Base-by-base conservation (phyloP, 2,888 invertebrate genomes). In the Pterobdella sp. region DNA sequence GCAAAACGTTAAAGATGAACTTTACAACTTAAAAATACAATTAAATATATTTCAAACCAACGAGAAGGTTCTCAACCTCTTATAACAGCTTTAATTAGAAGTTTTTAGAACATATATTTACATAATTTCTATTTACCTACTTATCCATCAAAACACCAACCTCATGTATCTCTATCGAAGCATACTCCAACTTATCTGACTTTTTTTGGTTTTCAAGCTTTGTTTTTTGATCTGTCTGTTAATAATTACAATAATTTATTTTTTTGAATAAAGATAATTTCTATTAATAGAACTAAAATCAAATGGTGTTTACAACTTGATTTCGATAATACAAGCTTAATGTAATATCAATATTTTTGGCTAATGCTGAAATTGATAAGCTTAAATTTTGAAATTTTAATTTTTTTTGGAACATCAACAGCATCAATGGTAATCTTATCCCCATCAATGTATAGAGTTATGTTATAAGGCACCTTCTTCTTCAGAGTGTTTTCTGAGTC, bases 401-500 rank as follows among this genome's bases (percentile, higher is more conserved):
- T 14, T 18, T 42, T 42, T 7, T 42, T 42, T 42, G 42, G 10
- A 14, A 42, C 7, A 42, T 42, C 42, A 42, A 42, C 7, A 7
- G 18, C 18, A 42, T 14, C 42, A 42, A 42, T 18, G 7, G 42
- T 7, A 42, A 42, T 14, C 42, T 18, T 14, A 18, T 18, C 18
- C 42, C 42, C 18, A 18, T 42, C 42, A 42, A n/a, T n/a, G n/a
- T n/a, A 42, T 42, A 7, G 22, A 42, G 49, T 42, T 7, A 14
- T 7, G 22, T 42, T 42, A 42, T 22, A 90, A 83, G 98, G 97
- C 73, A 96, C 88, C 81, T 96, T 91, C 82, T 94, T 94, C 29
- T 91, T 93, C 76, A 99, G 85, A 85, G 91, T 93, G 86, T 92
- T 90, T 84, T 96, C 94, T 37, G 96, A 92, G 83, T 94, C 93